phyloP scores from a whole-genome alignment of 2,113 vertebrate species.

The Callithrix jacchus region DNA sequence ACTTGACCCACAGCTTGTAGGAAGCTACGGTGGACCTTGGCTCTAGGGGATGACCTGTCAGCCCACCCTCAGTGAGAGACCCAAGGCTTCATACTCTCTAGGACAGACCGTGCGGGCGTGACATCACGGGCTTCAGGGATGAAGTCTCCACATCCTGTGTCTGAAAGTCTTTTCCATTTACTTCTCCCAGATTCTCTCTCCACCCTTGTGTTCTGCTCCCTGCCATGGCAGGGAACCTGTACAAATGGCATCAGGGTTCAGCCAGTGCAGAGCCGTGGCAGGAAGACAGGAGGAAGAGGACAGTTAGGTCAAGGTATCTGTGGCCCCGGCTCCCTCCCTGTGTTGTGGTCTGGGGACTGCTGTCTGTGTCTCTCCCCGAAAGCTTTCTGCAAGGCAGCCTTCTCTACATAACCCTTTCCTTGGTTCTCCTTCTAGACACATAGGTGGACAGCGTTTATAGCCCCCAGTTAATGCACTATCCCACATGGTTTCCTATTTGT shows the following conservation, averaged over 20 bases:
- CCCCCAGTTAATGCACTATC: background rate
- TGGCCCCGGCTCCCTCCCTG: background rate
- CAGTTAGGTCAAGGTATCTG: background rate
- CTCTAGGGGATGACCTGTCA: background rate
- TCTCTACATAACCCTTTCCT: background rate
- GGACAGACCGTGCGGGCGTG: rapidly evolving
- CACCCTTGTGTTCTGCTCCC: background rate
- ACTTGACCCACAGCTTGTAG: rapidly evolving
- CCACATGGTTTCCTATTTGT: rapidly evolving
- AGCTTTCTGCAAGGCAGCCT: background rate
- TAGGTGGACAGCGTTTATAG: rapidly evolving
- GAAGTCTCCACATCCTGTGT: background rate
- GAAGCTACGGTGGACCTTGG: background rate
- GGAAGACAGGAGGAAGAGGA: background rate
- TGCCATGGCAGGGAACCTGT: background rate
- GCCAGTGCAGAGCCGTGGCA: background rate
- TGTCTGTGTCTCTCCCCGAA: background rate
- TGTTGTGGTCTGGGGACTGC: rapidly evolving
- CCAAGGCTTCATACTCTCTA: background rate
- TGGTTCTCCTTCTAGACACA: background rate
- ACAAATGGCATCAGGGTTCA: too few species aligned
- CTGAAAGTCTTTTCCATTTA: background rate
- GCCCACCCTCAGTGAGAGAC: background rate
- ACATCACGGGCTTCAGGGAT: background rate
- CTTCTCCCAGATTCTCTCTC: too few species aligned